Base-by-base conservation (phyloP, 1,140 invertebrate species). In the Mya arenaria region DNA sequence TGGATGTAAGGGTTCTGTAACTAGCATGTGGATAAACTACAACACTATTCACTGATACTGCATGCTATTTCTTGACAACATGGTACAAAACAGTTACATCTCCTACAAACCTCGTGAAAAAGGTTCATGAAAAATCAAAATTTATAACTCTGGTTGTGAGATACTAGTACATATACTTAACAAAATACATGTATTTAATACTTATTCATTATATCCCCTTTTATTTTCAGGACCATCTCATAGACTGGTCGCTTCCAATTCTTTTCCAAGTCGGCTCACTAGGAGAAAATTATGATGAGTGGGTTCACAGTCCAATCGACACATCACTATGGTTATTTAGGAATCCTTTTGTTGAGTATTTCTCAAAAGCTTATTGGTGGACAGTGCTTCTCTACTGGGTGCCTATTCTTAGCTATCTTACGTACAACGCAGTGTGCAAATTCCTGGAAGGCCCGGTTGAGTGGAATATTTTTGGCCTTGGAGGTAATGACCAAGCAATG, bases 301-400 rank as follows among this genome's bases (percentile, higher is more conserved):
- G 93, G 93, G 92, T 93, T 55, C 93, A 94, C 85, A 87, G 92
- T 62, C 93, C 93, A 4, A 92, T 90, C 23, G 93, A 94, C 68
- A 89, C 88, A 28, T 87, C 90, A 10, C 66, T 94, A 10, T 85
- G 93, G 17, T 85, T 93, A 5, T 92, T 94, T 71, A 65, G 92
- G 10, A 93, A 92, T 0, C 90, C 93, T 84, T 81, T 93, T 62
- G 79, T 90, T n/a, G 93, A 94, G 82, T 88, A 74, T 56, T 89
- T 93, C 56, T 92, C 92, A n/a, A 88, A 87, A 60, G 91, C 91
- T 73, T 78, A 88, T 0, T 94, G 93, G 93, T 93, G 89, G 86
- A 72, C 93, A 28, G 89, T 94, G 25, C 93, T 93, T 10, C 58
- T 92, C 13, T 81, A 92, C n/a, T 94, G 93, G 93, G 74, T 93